Evolutionary conservation across 2,797 vertebrate genomes (phyloP).

Genomic region (Zalophus californianus): DNA sequence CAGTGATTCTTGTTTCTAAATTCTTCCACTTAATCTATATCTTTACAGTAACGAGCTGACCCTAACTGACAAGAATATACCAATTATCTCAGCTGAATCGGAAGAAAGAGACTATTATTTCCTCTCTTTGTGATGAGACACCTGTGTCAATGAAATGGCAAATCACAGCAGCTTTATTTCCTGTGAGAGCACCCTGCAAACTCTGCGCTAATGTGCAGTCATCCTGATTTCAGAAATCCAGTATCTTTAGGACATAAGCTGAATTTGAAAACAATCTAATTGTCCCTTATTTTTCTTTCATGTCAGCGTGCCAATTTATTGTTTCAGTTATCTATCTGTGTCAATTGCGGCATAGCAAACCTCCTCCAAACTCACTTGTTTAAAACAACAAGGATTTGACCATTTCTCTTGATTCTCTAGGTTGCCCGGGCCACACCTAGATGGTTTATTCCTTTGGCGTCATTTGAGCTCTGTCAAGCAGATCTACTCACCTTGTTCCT

Average conservation of each 20-base stretch:
- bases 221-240: conserved; percentile 46
- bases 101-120: conserved; percentile 59
- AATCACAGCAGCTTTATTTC: conserved; percentile 67
- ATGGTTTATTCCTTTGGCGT: not conserved
- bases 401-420: not conserved
- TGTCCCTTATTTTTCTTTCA: conserved; percentile 37
- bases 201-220: conserved; percentile 24
- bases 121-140: conserved; percentile 56
- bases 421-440: not conserved
- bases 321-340: not conserved
- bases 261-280: not conserved
- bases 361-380: not conserved
- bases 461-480: not conserved
- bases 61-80: conserved; percentile 60
- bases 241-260: not conserved
- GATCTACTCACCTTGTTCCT: not conserved
- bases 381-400: not conserved
- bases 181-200: conserved; percentile 39
- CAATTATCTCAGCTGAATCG: conserved; percentile 68
- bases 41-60: conserved; percentile 67
- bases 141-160: conserved; percentile 51
- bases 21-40: conserved; percentile 64
- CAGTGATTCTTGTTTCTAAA: conserved; percentile 7
- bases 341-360: not conserved
- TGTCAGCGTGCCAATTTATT: not conserved